These are phyloP conservation scores for Mormyrops attenuatus DNA, from an alignment of 2,797 vertebrate genomes.

Conservation along the genomic window DNA sequence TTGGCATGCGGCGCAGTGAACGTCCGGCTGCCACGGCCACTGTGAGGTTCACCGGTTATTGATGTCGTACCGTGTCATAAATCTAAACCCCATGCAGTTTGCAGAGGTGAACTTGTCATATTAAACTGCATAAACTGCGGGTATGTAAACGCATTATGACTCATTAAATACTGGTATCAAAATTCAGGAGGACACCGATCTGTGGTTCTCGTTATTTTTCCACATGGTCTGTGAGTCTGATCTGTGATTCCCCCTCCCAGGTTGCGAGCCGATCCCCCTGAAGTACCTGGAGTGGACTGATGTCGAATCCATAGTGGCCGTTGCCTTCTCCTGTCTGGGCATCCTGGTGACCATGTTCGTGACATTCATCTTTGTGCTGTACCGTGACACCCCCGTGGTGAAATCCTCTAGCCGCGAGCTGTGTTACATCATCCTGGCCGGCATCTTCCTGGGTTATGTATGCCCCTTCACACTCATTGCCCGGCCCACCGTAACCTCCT, in stretches of 20 bases:
- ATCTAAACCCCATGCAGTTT: neutral
- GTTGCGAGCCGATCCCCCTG: slow-evolving; percentile 80
- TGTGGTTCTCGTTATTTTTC: neutral
- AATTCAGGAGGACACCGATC: neutral
- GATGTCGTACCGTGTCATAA: neutral
- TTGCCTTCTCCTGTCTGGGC: slow-evolving; percentile 90
- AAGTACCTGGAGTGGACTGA: slow-evolving; percentile 91
- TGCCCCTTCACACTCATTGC: slow-evolving; percentile 95
- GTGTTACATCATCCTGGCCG: slow-evolving; percentile 94
- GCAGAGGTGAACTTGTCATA: neutral
- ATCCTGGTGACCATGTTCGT: slow-evolving; percentile 96
- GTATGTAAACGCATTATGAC: neutral
- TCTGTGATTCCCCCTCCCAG: slow-evolving; percentile 53
- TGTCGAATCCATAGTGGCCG: slow-evolving; percentile 92
- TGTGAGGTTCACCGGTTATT: neutral
- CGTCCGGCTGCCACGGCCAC: neutral
- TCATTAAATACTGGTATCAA: neutral
- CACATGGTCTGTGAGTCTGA: neutral
- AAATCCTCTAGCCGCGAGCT: slow-evolving; percentile 97
- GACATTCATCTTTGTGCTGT: slow-evolving; percentile 94
- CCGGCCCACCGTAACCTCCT: slow-evolving; percentile 82
- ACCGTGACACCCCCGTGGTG: slow-evolving; percentile 95
- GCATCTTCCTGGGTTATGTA: slow-evolving; percentile 93
- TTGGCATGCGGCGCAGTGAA: neutral
- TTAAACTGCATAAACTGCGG: neutral